Conservation (phyloP, 2,888 invertebrate species). For the Camptogramma bilineatum region DNA sequence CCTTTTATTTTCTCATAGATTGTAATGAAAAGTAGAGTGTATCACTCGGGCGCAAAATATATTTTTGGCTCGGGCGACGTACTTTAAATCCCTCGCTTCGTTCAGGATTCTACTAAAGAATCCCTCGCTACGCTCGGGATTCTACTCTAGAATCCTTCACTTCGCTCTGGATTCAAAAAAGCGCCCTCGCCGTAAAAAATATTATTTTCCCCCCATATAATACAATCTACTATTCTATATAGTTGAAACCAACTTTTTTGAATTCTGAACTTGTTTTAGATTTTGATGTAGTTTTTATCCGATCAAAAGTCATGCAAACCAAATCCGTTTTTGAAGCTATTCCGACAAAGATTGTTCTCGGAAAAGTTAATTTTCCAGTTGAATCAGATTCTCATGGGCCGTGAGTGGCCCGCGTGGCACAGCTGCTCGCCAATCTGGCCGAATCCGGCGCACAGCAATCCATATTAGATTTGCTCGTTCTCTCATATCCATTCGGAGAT, state of each 20-base stretch:
- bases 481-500: constrained; percentile 86
- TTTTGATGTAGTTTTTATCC: not conserved
- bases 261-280: not conserved
- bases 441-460: constrained; percentile 83
- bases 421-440: constrained; percentile 70
- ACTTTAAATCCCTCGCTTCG: too few relatives aligned
- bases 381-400: constrained; percentile 32
- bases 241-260: not conserved
- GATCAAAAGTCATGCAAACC: not conserved
- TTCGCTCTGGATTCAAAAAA: too few relatives aligned
- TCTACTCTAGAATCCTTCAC: too few relatives aligned
- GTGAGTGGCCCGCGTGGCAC: constrained; percentile 38
- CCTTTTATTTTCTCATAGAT: too few relatives aligned
- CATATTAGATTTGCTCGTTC: constrained; percentile 85
- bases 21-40: too few relatives aligned
- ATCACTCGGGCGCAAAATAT: too few relatives aligned
- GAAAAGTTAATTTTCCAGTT: constrained; percentile 39
- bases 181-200: too few relatives aligned
- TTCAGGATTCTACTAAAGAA: too few relatives aligned
- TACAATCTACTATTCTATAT: too few relatives aligned
- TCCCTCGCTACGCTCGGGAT: too few relatives aligned
- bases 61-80: too few relatives aligned
- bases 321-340: not conserved
- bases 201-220: too few relatives aligned
- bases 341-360: constrained; percentile 13